phyloP scores from a whole-genome alignment of 2,797 vertebrate species.

The Squalus acanthias region DNA sequence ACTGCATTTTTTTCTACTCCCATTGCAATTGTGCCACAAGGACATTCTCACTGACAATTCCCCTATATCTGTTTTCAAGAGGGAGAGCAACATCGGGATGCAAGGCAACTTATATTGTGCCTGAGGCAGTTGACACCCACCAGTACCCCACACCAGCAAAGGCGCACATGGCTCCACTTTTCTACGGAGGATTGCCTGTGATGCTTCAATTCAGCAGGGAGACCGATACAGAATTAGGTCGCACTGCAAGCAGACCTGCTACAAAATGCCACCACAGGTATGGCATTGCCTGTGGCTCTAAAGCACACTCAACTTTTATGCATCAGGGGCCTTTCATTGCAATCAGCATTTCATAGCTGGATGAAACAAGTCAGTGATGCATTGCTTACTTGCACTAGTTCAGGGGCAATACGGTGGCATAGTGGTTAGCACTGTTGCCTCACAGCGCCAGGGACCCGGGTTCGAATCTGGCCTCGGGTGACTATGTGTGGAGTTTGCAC shows the following conservation, averaged over 20 bases:
- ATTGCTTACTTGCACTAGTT: neutral
- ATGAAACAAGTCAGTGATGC: neutral
- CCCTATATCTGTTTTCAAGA: neutral
- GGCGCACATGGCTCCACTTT: neutral
- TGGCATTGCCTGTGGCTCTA: neutral
- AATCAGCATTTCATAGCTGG: neutral
- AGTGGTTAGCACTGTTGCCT: too few relatives aligned
- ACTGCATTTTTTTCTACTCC: too few relatives aligned
- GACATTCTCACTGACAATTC: neutral
- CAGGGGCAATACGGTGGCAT: neutral
- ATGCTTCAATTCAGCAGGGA: neutral
- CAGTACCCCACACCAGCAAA: neutral
- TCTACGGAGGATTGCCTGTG: neutral
- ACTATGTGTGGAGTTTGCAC: too few relatives aligned
- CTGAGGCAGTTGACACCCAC: too few relatives aligned
- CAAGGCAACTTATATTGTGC: too few relatives aligned
- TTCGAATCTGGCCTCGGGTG: too few relatives aligned
- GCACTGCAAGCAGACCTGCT: neutral
- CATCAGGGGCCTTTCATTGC: too few relatives aligned
- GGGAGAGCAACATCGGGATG: too few relatives aligned
- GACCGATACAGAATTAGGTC: neutral
- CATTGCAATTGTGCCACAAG: neutral
- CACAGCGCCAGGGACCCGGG: too few relatives aligned
- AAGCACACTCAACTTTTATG: neutral
- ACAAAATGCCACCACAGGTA: neutral